A percentile compares a stretch with the other conserved stretches of the same genome.
These are phyloP conservation scores for Vollenhovia emeryi DNA, from an alignment of 1,140 invertebrate genomes.

Conservation along the genomic window DNA sequence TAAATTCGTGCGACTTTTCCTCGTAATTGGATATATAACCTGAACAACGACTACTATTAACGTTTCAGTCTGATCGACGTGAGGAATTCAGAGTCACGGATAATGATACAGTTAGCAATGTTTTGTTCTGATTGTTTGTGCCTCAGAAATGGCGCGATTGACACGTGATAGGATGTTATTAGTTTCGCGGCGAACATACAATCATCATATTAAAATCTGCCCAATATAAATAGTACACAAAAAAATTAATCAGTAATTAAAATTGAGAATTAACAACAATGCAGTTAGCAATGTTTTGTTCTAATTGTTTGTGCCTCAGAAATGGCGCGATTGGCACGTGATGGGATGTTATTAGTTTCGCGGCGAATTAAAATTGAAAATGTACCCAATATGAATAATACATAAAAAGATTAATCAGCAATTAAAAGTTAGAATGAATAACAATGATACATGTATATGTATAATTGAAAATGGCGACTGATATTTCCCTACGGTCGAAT, in stretches of 20 bases:
- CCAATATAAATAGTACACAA: not conserved
- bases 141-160: not conserved
- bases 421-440: slow-evolving; percentile 3
- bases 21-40: not conserved
- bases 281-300: slow-evolving; percentile 1
- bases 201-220: slow-evolving; percentile 9
- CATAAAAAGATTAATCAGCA: not conserved
- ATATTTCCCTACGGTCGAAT: not conserved
- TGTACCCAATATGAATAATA: not conserved
- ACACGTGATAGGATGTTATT: not conserved
- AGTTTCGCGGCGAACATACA: not conserved
- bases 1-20: not conserved
- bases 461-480: not conserved
- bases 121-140: slow-evolving; percentile 18
- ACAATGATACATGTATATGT: not conserved
- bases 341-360: not conserved
- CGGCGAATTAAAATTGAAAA: not conserved
- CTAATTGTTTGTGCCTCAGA: not conserved
- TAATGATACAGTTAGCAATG: slow-evolving; percentile 4
- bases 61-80: not conserved
- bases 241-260: slow-evolving; percentile 3
- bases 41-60: not conserved
- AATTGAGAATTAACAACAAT: not conserved
- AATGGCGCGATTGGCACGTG: not conserved
- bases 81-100: not conserved